Base-by-base conservation (phyloP, 2,113 vertebrate species). In the Gymnogyps californianus region DNA sequence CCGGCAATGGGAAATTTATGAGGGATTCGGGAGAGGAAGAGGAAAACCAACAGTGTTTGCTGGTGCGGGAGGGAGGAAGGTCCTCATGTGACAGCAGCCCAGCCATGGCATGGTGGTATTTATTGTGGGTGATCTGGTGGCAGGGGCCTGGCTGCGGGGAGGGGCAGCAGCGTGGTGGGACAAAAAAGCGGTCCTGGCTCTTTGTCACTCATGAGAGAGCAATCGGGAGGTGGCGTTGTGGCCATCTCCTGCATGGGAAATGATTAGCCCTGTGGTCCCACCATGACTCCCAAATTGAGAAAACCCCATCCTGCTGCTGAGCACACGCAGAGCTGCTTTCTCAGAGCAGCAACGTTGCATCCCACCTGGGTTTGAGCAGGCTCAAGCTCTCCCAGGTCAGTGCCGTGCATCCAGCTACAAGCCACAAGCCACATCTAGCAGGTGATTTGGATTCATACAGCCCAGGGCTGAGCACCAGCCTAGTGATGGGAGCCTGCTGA, bases 171-270 rank as follows among this genome's bases (percentile, higher is more conserved):
- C 0, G 0, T 31, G 40, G 28, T 52, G 64, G 71, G 31, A 83
- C 51, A 44, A 67, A 66, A 51, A 87, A 9, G 13, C 20, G 29
- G 9, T 44, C 54, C n/a, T 44, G 58, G 24, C 34, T 79, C n/a
- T 76, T 61, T 22, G 31, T 40, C 36, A 88, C 26, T 32, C 11
- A 3, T 24, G 47, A 82, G 22, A 57, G 10, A 26, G 15, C 11
- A 57, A 18, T 4, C 0, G 4, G 36, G 49, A 87, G 13, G 32
- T 3, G 1, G 29, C 7, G 2, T 24, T 64, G 6, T 36, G 47
- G 5, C 74, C 52, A 14, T 44, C 20, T 57, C 17, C 62, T 40
- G 13, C 24, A 9, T 7, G 64, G 72, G 29, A 64, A 90, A 64
- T 34, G 1, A 24, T 81, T 40, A 72, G 7, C n/a, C 13, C 18